Conservation (phyloP, 2,888 invertebrate genomes). For the Rotaria sp. region DNA sequence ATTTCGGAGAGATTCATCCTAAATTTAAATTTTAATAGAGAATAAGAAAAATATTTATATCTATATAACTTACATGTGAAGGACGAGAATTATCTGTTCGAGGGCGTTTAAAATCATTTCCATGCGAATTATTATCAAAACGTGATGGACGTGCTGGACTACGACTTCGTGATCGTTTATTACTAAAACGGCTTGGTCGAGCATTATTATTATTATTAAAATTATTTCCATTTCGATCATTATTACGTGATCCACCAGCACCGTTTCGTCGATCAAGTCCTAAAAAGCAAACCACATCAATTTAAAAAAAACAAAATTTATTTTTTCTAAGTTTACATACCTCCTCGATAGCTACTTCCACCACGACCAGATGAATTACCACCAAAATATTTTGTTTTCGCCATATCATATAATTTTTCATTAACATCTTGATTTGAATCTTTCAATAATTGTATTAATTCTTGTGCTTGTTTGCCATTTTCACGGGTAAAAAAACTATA, state of each 20-base stretch:
- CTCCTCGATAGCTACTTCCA: background rate
- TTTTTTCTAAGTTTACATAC: background rate
- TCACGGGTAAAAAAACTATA: conserved; percentile 90
- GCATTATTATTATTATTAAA: background rate
- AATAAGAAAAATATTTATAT: background rate
- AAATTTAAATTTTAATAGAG: background rate
- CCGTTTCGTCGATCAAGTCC: background rate
- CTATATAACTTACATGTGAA: background rate
- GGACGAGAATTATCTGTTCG: background rate
- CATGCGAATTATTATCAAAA: background rate
- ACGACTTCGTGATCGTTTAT: background rate
- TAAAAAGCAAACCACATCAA: background rate
- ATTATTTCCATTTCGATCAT: background rate
- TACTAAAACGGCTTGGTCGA: background rate
- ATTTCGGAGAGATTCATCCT: background rate
- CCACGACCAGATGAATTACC: background rate
- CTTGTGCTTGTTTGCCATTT: conserved; percentile 82
- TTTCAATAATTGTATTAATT: conserved; percentile 77
- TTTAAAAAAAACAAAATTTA: background rate
- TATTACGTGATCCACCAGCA: too few relatives aligned
- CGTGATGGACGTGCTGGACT: background rate
- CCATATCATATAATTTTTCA: conserved; percentile 13
- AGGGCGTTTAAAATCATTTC: background rate
- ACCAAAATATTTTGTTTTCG: background rate
- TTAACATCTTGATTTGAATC: conserved; percentile 63